Evolutionary conservation across 1,140 invertebrate species (phyloP), one percentile per base, ranked within the genome.

Genomic region (Nymphalis io): DNA sequence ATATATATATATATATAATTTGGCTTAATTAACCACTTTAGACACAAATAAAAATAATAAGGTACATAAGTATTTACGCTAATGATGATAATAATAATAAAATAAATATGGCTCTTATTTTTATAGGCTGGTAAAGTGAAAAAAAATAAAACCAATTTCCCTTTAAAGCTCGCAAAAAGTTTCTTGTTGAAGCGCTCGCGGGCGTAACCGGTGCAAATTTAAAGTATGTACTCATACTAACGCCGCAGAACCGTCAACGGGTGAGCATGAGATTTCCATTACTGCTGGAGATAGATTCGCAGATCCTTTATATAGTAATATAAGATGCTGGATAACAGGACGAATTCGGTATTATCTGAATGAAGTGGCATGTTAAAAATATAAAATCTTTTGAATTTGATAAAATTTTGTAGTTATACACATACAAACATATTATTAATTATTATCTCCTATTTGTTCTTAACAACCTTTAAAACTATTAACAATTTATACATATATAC

Each of bases 211-310:
- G 83, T 85, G 82, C 81, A 87, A 85, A 87, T 55, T 55, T 55
- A 55, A 55, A 55, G 51, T 55, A 55, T 55, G 51, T 55, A 85
- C 84, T 33, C 27, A 33, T 80, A 81, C 79, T 80, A 82, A 77
- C 75, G 75, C 77, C 76, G 76, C 80, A 84, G 33, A 83, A 83
- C 82, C 81, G 78, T 79, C 74, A 82, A 76, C 76, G 75, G 64
- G 73, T 61, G 79, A 87, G 85, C 85, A 87, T 81, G 85, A 84
- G 81, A 85, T 85, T 83, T 83, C 83, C 85, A 87, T 87, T 87
- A 87, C 78, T 80, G 83, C 72, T 55, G 51, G 23, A 55, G 51
- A 55, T 55, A 23, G 13, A 12, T 27, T 48, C n/a, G 16, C 16
- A 55, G 21, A 55, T 27, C 51, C 51, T 4, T 55, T 13, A 27